Conservation (phyloP, 2,888 invertebrate genomes). For the Spatulosminthurus flaviceps region DNA sequence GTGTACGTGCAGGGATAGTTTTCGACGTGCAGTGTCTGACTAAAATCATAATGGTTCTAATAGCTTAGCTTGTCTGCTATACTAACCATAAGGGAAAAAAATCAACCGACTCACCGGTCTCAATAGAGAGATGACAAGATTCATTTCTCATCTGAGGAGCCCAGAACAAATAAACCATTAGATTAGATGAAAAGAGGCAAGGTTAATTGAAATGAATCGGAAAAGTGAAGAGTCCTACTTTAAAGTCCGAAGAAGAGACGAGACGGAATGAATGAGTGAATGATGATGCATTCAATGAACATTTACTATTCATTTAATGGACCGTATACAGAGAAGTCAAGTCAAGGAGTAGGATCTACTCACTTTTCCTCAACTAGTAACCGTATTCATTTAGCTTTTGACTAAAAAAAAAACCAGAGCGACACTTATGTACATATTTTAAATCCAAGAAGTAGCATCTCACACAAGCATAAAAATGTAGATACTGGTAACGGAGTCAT, state of each 20-base stretch:
- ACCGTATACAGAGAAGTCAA: conserved; percentile 39
- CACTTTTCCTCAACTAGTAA: not conserved
- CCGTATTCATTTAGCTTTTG: not conserved
- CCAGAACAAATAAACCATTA: conserved; percentile 43
- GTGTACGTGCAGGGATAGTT: not conserved
- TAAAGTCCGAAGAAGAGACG: not conserved
- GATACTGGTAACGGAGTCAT: too few species aligned
- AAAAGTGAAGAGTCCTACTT: conserved; percentile 41
- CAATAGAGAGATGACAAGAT: conserved; percentile 28
- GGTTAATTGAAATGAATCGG: conserved; percentile 46
- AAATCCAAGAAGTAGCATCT: not conserved
- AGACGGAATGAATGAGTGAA: conserved; percentile 5
- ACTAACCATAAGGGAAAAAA: not conserved
- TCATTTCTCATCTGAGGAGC: conserved; percentile 35
- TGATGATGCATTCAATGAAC: conserved; percentile 36
- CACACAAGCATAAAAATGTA: too few species aligned
- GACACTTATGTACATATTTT: too few species aligned
- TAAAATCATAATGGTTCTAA: conserved; percentile 9
- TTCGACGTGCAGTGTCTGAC: not conserved
- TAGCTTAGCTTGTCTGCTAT: too few species aligned
- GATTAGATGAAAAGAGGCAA: conserved; percentile 42
- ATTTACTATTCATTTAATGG: conserved; percentile 40
- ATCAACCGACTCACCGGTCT: conserved; percentile 25
- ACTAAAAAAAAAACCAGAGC: not conserved
- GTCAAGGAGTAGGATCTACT: not conserved